These are phyloP conservation scores for Scaptomyza tumidula DNA, from an alignment of 2,888 invertebrate genomes.

Conservation along the genomic window DNA sequence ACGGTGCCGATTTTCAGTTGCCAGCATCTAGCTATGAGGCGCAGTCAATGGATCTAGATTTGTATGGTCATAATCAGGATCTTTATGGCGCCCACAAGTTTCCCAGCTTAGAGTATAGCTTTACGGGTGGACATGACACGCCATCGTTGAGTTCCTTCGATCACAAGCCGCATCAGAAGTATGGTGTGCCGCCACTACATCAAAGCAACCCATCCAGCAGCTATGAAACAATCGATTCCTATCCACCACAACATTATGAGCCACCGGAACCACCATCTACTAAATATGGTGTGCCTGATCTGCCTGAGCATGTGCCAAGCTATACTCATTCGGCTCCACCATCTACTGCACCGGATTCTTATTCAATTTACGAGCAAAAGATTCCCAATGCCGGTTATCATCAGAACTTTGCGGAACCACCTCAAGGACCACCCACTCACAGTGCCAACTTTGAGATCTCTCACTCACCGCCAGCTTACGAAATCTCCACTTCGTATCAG, in stretches of 20 bases:
- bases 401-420: slow-evolving; percentile 80
- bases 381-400: slow-evolving; percentile 73
- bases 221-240: slow-evolving; percentile 50
- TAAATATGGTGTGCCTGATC: slow-evolving; percentile 26
- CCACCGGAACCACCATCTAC: slow-evolving; percentile 21
- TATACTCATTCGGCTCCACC: slow-evolving; percentile 12
- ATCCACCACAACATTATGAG: slow-evolving; percentile 45
- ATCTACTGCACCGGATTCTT: slow-evolving; percentile 56
- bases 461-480: slow-evolving; percentile 80
- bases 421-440: slow-evolving; percentile 39
- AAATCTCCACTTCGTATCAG: slow-evolving; percentile 70
- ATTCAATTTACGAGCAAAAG: slow-evolving; percentile 72
- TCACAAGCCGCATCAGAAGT: slow-evolving; percentile 66
- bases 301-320: neutral
- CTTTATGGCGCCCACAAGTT: slow-evolving; percentile 68
- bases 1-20: slow-evolving; percentile 73
- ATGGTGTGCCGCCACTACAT: slow-evolving; percentile 63
- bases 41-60: slow-evolving; percentile 80
- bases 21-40: slow-evolving; percentile 80
- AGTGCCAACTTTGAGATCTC: slow-evolving; percentile 71
- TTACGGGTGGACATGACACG: slow-evolving; percentile 28
- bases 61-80: slow-evolving; percentile 70
- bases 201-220: slow-evolving; percentile 22
- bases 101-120: slow-evolving; percentile 65
- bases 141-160: slow-evolving; percentile 41